Evolutionary conservation across 2,113 vertebrate species (phyloP).

Genomic region (Dascyllus trimaculatus): DNA sequence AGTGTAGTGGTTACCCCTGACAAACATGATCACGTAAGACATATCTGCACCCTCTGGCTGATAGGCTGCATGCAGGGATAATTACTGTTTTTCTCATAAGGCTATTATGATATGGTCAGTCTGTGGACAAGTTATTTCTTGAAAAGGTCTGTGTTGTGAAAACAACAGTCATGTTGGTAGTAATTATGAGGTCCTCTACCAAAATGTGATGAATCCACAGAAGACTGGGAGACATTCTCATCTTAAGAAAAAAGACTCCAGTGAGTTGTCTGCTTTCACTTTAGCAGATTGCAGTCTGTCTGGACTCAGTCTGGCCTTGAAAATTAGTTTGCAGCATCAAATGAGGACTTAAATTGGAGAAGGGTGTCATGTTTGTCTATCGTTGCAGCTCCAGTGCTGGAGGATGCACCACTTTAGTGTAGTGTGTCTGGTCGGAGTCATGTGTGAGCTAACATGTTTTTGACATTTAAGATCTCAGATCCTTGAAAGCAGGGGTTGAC

Average conservation of each 20-base stretch:
- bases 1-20: neutral
- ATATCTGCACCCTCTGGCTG: neutral
- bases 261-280: constrained; percentile 6
- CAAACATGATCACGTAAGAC: neutral
- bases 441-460: constrained; percentile 44
- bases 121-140: neutral
- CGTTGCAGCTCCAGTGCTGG: neutral
- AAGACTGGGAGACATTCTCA: neutral
- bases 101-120: neutral
- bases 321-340: constrained; percentile 4
- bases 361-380: constrained; percentile 16
- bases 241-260: neutral
- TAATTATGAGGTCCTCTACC: constrained; percentile 18
- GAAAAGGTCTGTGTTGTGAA: constrained; percentile 26
- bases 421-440: constrained; percentile 25
- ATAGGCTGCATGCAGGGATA: neutral
- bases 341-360: neutral
- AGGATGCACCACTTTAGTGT: constrained; percentile 20
- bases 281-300: constrained; percentile 14
- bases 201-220: neutral
- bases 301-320: neutral
- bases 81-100: constrained; percentile 59
- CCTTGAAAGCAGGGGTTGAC: constrained; percentile 38
- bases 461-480: constrained; percentile 47
- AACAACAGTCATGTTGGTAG: constrained; percentile 32